Evolutionary conservation across 1,140 invertebrate species (phyloP), one percentile per base, ranked within the genome.

Genomic region (Ips typographus): DNA sequence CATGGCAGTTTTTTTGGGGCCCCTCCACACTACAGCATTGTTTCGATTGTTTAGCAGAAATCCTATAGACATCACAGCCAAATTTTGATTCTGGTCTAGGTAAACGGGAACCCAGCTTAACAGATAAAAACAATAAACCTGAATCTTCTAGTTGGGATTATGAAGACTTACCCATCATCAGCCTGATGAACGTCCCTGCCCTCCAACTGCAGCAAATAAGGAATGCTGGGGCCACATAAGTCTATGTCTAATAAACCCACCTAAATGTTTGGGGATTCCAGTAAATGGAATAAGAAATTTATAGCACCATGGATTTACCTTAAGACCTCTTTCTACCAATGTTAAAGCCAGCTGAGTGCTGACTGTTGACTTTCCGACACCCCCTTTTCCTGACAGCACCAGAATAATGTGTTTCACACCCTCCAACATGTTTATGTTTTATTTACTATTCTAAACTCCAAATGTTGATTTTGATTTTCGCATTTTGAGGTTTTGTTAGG

Each of bases 341-440:
- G 90, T 89, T 68, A 96, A 82, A 1, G 96, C 93, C 44, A 99
- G 77, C 59, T 95, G 87, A 0, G 92, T 90, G 41, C 94, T 94
- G n/a, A 98, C 86, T 22, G 94, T 96, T 74, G 93, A 96, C 82
- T 98, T 99, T 7, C 97, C 97, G 40, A 99, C 97, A 51, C 97
- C 97, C 1, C 97, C 97, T 86, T 99, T 99, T 0, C 97, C 97
- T 4, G 96, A 98, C 6, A 99, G 82, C 8, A 99, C 85, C 37
- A 99, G 80, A 69, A 98, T 88, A 82, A 98, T 95, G 77, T 96
- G 85, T 79, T 92, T 94, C 0, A 98, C 91, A 72, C 84, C 84
- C n/a, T 86, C 82, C 39, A 98, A 75, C 78, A 80, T 80, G 47
- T 58, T 58, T 22, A 22, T 22, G 22, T 22, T 22, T 22, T 22